Evolutionary conservation across 2,888 invertebrate genomes (phyloP), one percentile per base, ranked within the genome.

Genomic region (Trachelus troglodyta): DNA sequence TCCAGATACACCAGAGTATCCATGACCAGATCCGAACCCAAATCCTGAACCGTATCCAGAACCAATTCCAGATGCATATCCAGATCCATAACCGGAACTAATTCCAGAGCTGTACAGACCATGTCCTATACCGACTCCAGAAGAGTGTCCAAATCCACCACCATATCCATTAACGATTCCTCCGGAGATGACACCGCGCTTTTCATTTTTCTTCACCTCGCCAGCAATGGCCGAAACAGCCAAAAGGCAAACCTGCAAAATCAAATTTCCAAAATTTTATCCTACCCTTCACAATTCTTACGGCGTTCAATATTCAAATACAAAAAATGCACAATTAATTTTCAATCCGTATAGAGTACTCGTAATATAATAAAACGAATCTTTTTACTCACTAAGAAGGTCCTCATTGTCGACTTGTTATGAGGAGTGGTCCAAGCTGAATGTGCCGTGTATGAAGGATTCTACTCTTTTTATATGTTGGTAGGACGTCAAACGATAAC

Each of bases 381-480:
- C 11, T 23, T 69, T 71, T 34, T 30, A 87, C 88, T 88, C 80
- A 88, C 88, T 82, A 86, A 34, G 73, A 83, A 84, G 75, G 74
- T 76, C 73, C 76, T 86, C 88, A 87, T 88, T 82, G 85, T 83
- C 69, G 75, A 76, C 37, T 75, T 81, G 76, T 33, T 75, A 77
- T 34, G 79, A 6, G 79, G 73, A 75, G 79, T 78, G 73, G 75
- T 82, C 69, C 75, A 35, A 77, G 68, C 69, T 77, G 84, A 88
- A 69, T 87, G 85, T 86, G 83, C 12, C 79, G 80, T 37, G 77
- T 75, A 75, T 77, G 78, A 81, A 78, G 75, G 81, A 78, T 81
- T 79, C 79, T 78, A 23, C 80, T 81, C 83, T 84, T 86, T 87
- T 87, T 87, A 87, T 88, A 88, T 80, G 69, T 71, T 34, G 15